A percentile compares a stretch with the other conserved stretches of the same genome.
phyloP scores from a whole-genome alignment of 2,888 invertebrate genomes.

The Gonocerus acuteangulatus region DNA sequence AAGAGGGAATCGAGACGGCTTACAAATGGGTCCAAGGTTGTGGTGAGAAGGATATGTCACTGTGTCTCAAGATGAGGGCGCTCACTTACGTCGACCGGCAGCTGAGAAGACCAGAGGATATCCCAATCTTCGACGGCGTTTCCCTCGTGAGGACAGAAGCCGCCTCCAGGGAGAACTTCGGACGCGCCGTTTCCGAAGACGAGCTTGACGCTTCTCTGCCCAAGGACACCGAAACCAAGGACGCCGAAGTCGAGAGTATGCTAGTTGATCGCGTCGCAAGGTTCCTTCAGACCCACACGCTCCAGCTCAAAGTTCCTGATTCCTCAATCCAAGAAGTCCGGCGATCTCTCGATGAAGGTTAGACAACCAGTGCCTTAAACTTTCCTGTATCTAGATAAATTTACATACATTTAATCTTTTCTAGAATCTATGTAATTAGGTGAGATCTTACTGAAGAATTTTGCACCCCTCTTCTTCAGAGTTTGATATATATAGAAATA shows the following conservation, averaged over 20 bases:
- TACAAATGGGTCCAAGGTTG: constrained; percentile 64
- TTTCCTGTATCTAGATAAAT: too few relatives aligned
- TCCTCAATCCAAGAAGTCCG: constrained; percentile 64
- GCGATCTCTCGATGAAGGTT: constrained; percentile 77
- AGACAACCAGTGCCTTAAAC: too few relatives aligned
- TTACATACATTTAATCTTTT: too few relatives aligned
- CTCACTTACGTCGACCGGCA: constrained; percentile 60
- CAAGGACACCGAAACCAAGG: constrained; percentile 58
- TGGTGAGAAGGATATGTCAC: constrained; percentile 56
- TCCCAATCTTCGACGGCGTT: constrained; percentile 46
- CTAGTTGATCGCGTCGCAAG: constrained; percentile 66
- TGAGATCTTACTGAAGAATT: too few relatives aligned
- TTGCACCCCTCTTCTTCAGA: too few relatives aligned
- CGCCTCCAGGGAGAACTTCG: constrained; percentile 39
- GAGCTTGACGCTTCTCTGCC: constrained; percentile 48
- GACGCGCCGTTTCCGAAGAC: constrained; percentile 42
- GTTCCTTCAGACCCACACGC: constrained; percentile 67
- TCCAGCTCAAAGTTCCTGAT: constrained; percentile 72
- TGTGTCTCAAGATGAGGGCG: constrained; percentile 69
- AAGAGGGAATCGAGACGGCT: constrained; percentile 51
- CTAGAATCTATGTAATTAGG: too few relatives aligned
- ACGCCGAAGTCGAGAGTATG: constrained; percentile 63
- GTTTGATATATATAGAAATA: too few relatives aligned
- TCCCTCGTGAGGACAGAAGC: constrained; percentile 47
- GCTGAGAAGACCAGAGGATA: constrained; percentile 47